Base-by-base conservation (phyloP, 2,797 vertebrate species). In the Triplophysa yarkandensis region DNA sequence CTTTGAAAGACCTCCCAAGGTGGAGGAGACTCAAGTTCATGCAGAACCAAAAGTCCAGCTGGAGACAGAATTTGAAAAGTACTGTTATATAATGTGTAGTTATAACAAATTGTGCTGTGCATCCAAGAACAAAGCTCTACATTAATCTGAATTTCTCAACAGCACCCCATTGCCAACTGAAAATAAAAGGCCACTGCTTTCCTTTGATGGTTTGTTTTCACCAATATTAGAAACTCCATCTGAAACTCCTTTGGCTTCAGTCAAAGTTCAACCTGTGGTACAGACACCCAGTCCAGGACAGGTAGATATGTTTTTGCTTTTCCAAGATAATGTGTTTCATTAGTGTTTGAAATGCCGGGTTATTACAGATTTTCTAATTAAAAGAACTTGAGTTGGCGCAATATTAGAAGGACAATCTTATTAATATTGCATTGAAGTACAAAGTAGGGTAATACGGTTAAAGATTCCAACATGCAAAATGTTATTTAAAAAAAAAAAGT, bases 1-100 rank as follows among this genome's bases (percentile, higher is more conserved):
- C 7, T 67, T 48, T 13, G 16, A 80, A 82, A 46, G 48, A 28
- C 63, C 32, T 36, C 36, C 21, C 28, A n/a, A 71, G 64, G 55
- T 0, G 54, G 3, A 19, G 30, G 1, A 57, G 80, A 21, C 63
- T 0, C 62, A 1, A 0, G 0, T 72, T 10, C n/a, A 48, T 58
- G 54, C 27, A 0, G 21, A 62, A 48, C 57, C 58, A 41, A 34
- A 41, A 16, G 23, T 30, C 46, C 46, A 52, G 2, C 13, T 54
- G 32, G 46, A 72, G 34, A 23, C 34, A 4, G 60, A 63, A 21
- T 8, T 43, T 1, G 41, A 63, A 54, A 72, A 0, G 70, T 72
- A 61, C 9, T 44, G 9, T 17, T 3, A 8, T 50, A 50, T 23
- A 23, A 68, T 21, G 1, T 17, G 34, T 36, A 36, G 1, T 32